Conservation (phyloP, 1,140 invertebrate species). For the Lithobius niger region DNA sequence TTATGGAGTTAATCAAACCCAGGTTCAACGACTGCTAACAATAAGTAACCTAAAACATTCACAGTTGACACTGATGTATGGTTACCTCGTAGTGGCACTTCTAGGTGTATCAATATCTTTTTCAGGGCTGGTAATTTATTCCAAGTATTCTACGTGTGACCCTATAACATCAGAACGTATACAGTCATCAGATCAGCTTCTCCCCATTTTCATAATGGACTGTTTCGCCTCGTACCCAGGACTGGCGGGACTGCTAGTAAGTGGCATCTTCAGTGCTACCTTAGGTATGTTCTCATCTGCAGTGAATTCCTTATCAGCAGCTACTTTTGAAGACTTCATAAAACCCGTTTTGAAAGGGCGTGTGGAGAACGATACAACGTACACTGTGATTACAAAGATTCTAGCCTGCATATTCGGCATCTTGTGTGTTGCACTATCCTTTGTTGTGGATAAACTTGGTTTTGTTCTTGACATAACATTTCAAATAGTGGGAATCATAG, state of each 20-base stretch:
- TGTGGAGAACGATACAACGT: no score
- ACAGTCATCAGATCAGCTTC: slow-evolving; percentile 38
- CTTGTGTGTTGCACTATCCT: no score
- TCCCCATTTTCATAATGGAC: slow-evolving; percentile 66
- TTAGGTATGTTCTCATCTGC: slow-evolving; percentile 73
- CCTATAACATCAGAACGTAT: slow-evolving; percentile 44
- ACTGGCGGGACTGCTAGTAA: slow-evolving; percentile 63
- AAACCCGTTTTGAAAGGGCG: slow-evolving; percentile 26
- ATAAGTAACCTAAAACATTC: slow-evolving; percentile 48
- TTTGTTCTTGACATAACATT: no score
- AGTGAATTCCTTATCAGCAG: slow-evolving; percentile 68
- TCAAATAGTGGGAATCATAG: slow-evolving; percentile 68
- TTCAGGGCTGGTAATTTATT: slow-evolving; percentile 63
- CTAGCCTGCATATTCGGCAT: no score
- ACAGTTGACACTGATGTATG: no score
- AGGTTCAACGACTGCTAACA: slow-evolving; percentile 73
- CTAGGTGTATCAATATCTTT: slow-evolving; percentile 46
- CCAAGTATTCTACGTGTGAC: slow-evolving; percentile 59
- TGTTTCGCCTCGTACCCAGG: slow-evolving; percentile 51
- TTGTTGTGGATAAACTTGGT: no score
- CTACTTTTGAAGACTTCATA: slow-evolving; percentile 71
- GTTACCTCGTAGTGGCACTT: slow-evolving; percentile 25
- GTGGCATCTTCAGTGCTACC: slow-evolving; percentile 68
- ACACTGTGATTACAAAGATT: no score
- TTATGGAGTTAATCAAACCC: slow-evolving; percentile 71